Percentiles rank a stretch among this genome's conserved stretches.
These are phyloP conservation scores for Thymelicus sylvestris DNA, from an alignment of 2,888 invertebrate genomes.

Conservation along the genomic window DNA sequence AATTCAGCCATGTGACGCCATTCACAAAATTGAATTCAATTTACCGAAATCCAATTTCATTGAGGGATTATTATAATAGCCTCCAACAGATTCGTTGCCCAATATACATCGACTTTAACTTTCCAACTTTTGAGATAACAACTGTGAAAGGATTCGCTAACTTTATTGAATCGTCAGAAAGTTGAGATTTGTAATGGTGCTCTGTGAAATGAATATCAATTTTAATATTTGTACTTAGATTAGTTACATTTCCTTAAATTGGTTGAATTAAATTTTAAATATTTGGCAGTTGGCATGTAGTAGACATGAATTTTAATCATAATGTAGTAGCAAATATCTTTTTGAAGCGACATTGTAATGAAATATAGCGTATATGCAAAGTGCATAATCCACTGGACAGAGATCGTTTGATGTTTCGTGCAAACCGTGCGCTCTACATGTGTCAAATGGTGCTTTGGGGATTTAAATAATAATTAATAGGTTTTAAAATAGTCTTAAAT, in stretches of 20 bases:
- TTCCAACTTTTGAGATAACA: constrained; percentile 6
- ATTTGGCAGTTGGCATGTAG: too few species aligned
- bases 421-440: constrained; percentile 14
- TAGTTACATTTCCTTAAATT: neutral
- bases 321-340: neutral
- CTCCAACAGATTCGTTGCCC: neutral
- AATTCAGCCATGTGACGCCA: neutral
- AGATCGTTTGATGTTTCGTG: constrained; percentile 21
- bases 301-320: neutral
- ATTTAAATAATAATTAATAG: constrained; percentile 9
- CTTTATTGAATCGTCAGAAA: constrained; percentile 1
- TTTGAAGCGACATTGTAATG: neutral
- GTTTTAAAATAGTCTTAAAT: neutral
- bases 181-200: constrained; percentile 3
- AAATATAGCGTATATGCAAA: neutral
- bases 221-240: neutral
- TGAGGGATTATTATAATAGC: neutral
- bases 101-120: constrained; percentile 1
- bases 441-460: constrained; percentile 9
- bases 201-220: neutral
- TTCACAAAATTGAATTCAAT: neutral
- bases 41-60: neutral
- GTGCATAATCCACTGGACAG: constrained; percentile 7
- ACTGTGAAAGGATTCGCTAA: constrained; percentile 19
- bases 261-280: too few species aligned